A percentile compares a stretch with the other conserved stretches of the same genome.
phyloP scores from a whole-genome alignment of 2,888 invertebrate genomes.

The Acanthoscelides obtectus region DNA sequence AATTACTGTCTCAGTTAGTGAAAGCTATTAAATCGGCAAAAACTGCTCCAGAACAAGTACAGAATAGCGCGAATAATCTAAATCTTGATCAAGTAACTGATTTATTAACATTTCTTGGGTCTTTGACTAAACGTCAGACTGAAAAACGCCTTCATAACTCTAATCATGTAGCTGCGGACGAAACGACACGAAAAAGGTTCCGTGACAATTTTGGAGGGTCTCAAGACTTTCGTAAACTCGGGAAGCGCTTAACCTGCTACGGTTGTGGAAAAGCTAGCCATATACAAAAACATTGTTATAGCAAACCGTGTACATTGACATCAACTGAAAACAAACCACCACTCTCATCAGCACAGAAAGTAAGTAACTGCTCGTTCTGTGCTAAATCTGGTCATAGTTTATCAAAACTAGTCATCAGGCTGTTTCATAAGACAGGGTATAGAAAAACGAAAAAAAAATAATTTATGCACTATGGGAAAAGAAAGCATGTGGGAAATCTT shows the following conservation, averaged over 20 bases:
- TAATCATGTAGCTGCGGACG: background rate
- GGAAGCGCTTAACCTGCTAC: background rate
- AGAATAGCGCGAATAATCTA: conserved; percentile 9
- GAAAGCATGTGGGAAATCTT: background rate
- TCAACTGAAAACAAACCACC: background rate
- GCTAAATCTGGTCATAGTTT: background rate
- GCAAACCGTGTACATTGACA: background rate
- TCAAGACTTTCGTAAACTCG: background rate
- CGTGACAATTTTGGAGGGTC: background rate
- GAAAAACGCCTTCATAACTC: background rate
- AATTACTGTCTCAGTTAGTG: too few relatives aligned
- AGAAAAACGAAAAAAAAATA: background rate
- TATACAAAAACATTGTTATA: background rate
- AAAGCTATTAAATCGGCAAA: too few relatives aligned
- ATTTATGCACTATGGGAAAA: background rate
- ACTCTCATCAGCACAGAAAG: background rate
- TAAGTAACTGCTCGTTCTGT: background rate
- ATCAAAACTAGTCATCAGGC: too few relatives aligned
- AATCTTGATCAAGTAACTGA: conserved; percentile 20
- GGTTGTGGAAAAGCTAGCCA: background rate
- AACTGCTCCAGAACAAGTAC: conserved; percentile 17
- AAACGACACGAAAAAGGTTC: background rate
- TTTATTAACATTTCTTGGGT: conserved; percentile 17
- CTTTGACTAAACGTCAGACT: conserved; percentile 5
- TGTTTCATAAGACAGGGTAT: background rate